Conservation (phyloP, 2,888 invertebrate species). For the Pachliopta kotzebuea region DNA sequence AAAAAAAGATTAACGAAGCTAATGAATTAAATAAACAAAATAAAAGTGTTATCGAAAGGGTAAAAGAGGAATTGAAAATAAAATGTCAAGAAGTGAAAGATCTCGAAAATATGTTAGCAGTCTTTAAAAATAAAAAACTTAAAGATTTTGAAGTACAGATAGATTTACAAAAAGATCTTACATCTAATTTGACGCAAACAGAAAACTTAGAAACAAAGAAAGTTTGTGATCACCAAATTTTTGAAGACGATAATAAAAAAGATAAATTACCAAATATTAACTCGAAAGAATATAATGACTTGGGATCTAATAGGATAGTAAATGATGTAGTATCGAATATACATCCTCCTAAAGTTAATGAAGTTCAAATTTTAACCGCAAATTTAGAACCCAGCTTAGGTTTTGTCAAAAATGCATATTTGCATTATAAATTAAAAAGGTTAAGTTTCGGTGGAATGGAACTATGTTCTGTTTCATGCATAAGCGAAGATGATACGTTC, state of each 20-base stretch:
- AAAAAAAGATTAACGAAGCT: slow-evolving; percentile 42
- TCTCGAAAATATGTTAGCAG: slow-evolving; percentile 45
- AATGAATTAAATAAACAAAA: slow-evolving; percentile 42
- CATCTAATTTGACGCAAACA: slow-evolving; percentile 42
- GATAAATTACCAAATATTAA: slow-evolving; percentile 16
- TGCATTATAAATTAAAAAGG: slow-evolving; percentile 55
- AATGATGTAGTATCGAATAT: slow-evolving; percentile 34
- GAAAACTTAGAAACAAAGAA: slow-evolving; percentile 30
- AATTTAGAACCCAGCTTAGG: slow-evolving; percentile 50
- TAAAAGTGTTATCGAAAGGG: slow-evolving; percentile 38
- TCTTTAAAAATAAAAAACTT: slow-evolving; percentile 42
- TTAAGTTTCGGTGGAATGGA: slow-evolving; percentile 50
- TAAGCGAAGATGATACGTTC: slow-evolving; percentile 14
- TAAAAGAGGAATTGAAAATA: slow-evolving; percentile 42
- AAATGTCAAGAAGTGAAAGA: slow-evolving; percentile 48
- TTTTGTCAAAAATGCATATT: slow-evolving; percentile 48
- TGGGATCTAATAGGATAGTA: slow-evolving; percentile 22
- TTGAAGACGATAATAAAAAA: slow-evolving; percentile 5
- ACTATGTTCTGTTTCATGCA: slow-evolving; percentile 48
- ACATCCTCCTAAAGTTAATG: slow-evolving; percentile 41
- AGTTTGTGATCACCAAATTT: background rate
- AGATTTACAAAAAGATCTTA: slow-evolving; percentile 4
- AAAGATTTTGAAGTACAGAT: slow-evolving; percentile 20
- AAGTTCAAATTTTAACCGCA: slow-evolving; percentile 55
- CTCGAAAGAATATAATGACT: slow-evolving; percentile 25